phyloP scores from a whole-genome alignment of 2,888 invertebrate species.

The Caenorhabditis macrosperma region DNA sequence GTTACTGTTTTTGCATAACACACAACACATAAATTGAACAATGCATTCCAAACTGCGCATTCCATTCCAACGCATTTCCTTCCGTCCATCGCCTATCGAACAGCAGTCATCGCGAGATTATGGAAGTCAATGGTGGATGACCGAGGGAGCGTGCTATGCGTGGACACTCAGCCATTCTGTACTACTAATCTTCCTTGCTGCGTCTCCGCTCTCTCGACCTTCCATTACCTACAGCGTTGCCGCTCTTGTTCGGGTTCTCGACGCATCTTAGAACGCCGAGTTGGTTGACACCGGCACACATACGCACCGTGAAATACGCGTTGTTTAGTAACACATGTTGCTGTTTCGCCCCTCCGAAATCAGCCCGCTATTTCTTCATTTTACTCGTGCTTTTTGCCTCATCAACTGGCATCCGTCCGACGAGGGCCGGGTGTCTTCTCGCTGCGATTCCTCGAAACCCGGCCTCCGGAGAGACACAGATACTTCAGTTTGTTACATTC shows the following conservation, averaged over 20 bases:
- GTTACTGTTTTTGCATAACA: constrained; percentile 38
- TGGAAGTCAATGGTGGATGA: constrained; percentile 25
- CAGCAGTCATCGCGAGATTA: constrained; percentile 36
- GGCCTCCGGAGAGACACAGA: constrained; percentile 9
- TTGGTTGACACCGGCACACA: constrained; percentile 56
- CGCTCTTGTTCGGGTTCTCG: constrained; percentile 52
- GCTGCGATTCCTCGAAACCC: constrained; percentile 16
- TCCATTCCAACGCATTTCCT: constrained; percentile 51
- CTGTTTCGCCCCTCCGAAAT: constrained; percentile 49
- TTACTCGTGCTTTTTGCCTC: constrained; percentile 22
- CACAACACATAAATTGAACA: constrained; percentile 44
- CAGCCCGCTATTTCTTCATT: constrained; percentile 30
- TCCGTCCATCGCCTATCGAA: constrained; percentile 19
- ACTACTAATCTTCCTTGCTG: constrained; percentile 38
- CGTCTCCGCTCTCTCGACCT: constrained; percentile 29
- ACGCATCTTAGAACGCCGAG: constrained; percentile 56
- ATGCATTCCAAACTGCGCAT: constrained; percentile 43
- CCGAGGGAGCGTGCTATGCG: not conserved
- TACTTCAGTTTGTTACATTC: constrained; percentile 41
- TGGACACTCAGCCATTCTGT: constrained; percentile 35
- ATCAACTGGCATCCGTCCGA: constrained; percentile 28
- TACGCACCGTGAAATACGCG: constrained; percentile 51
- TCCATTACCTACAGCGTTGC: constrained; percentile 30
- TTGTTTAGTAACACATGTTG: constrained; percentile 59
- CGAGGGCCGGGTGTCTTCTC: constrained; percentile 1